Base-by-base conservation (phyloP, 1,140 invertebrate genomes). In the Camponotus pennsylvanicus region DNA sequence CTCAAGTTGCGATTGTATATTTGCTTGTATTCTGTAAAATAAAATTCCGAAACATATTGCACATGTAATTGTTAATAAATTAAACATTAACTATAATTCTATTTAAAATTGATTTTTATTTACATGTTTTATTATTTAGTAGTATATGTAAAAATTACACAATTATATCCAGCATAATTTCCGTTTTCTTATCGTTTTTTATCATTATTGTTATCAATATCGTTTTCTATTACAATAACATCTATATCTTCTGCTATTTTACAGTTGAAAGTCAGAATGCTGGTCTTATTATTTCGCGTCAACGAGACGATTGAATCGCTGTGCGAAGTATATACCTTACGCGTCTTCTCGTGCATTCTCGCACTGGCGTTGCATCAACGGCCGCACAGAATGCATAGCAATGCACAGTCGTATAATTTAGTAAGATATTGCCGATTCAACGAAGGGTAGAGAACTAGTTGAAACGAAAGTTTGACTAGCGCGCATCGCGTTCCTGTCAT, bases 391-490 rank as follows among this genome's bases (percentile, higher is more conserved):
- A 70, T 61, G 86, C 70, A 69, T 67, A 86, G 70, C 27, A 76
- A 70, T 78, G 78, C 37, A 40, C 86, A 45, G 32, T 11, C 66
- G 34, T 66, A 85, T 70, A 75, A 85, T 87, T 67, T 42, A 71
- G 86, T 80, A 87, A 89, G 86, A 84, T 84, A 82, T 88, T 89
- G 88, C 75, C 66, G 75, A 85, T 89, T 90, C 88, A 63, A 64
- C 86, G 83, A 85, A 66, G 59, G 67, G 63, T 55, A 70, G 70
- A 77, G 71, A 82, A 78, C 69, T 85, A 63, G 70, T 76, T 59
- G 86, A 85, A 89, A 87, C 86, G 88, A 89, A 90, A 88, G 88
- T 82, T 76, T 75, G 52, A 71, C 45, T 86, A 71, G 87, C 63
- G 37, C 69, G 59, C 66, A 45, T 75, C 64, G 80, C 79, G 21